Evolutionary conservation across 1,140 invertebrate genomes (phyloP), one percentile per base, ranked within the genome.

Genomic region (Drosophila neocordata): DNA sequence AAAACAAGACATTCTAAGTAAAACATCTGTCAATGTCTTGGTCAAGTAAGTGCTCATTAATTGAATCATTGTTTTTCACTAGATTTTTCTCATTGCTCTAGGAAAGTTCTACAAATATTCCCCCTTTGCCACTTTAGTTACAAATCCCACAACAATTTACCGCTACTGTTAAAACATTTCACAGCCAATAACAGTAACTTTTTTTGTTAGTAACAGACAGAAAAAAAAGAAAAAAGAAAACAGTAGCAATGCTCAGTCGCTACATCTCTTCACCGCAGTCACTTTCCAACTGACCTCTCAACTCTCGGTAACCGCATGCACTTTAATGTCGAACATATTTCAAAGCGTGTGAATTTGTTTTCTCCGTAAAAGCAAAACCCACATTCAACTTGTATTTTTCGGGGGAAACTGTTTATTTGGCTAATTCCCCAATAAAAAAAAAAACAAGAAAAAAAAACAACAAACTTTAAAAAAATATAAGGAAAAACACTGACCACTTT

Each of bases 381-480:
- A 31, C 24, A 24, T 38, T 58, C 18, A 55, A 52, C 53, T 62
- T 37, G 67, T 20, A 58, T 31, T 61, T 64, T 51, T 34, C 27
- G 41, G 9, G 41, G 15, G 35, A 24, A 68, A 69, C 64, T 79
- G 67, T 71, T 87, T 85, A 76, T 71, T 73, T 53, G 51, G 66
- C 72, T 71, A 72, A 67, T 83, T 84, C 66, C 48, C 65, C 41
- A 56, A 35, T 11, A 56, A n/a, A 35, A 34, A 27, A 34, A 53
- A 53, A 52, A 52, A 53, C 4, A n/a, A n/a, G 1, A 31, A 31
- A 31, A 31, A 31, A 31, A 31, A 1, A 31, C 27, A 7, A 31
- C 4, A 31, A 31, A 31, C 4, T 4, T 6, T 6, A 53, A 27
- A 53, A 27, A 24, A 12, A 52, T 2, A 12, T n/a, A 53, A 27